Base-by-base conservation (phyloP, 2,888 invertebrate species). In the Scaptomyza tumidula region DNA sequence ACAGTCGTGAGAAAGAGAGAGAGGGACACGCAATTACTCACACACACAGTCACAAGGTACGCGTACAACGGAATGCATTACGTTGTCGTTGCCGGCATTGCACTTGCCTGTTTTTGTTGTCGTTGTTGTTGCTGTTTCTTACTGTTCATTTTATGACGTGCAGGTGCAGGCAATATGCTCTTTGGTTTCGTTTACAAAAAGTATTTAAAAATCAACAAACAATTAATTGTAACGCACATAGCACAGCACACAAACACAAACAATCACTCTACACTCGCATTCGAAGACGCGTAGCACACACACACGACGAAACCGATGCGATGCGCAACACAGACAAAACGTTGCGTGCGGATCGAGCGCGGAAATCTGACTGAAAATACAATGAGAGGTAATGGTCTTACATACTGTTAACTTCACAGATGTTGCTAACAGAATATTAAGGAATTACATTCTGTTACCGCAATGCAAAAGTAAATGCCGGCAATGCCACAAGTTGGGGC, bases 1-100 rank as follows among this genome's bases (percentile, higher is more conserved):
- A 65, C n/a, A 41, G 43, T 31, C 33, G 49, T 55, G 35, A 29
- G 27, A 50, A n/a, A 50, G 10, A 75, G 27, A 75, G 27, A 46
- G 46, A 46, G 57, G 45, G 48, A 71, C 54, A 62, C 72, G 57
- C 67, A 75, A 55, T 61, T 53, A 59, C 55, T 62, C 53, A 62
- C 41, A 43, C 53, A 74, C 62, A 60, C 39, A 71, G 31, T 33
- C 24, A 57, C 44, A 52, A 62, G 24, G 27, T 53, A 48, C 50
- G 46, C 57, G 52, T 49, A 46, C 55, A 56, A 60, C 59, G 50
- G 71, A 78, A 63, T 67, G 71, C 80, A 64, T 76, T 78, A 78
- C 73, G 49, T 70, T 80, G 67, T 61, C 66, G 57, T 66, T 78
- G 78, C 76, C 76, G 76, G 76, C 77, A 71, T 66, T 63, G 69